phyloP scores from a whole-genome alignment of 2,888 invertebrate species.

The Hirtodrosophila cameraria region DNA sequence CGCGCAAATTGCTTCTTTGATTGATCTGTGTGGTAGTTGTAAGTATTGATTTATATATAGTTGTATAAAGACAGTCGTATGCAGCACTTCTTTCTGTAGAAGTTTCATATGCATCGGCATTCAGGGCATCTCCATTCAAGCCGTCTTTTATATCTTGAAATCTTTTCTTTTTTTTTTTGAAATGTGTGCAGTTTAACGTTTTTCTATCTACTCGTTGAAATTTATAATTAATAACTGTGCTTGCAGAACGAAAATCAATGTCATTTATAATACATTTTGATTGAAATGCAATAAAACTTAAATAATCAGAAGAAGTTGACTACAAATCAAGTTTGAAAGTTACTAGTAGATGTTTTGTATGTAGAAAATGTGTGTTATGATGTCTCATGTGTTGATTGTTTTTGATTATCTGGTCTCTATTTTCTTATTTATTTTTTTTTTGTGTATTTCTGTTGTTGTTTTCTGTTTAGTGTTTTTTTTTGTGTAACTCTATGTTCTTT shows the following conservation, averaged over 20 bases:
- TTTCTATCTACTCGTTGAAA: conserved; percentile 37
- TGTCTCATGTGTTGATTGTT: conserved; percentile 13
- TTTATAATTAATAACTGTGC: conserved; percentile 27
- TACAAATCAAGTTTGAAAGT: conserved; percentile 49
- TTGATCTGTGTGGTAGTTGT: too few relatives aligned
- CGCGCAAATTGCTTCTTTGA: conserved; percentile 23
- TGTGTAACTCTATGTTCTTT: conserved; percentile 33
- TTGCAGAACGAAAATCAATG: conserved; percentile 37
- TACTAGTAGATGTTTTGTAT: conserved; percentile 30
- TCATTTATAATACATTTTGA: conserved; percentile 19
- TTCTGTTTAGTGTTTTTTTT: conserved; percentile 4
- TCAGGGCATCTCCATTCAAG: conserved; percentile 10
- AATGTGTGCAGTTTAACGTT: conserved; percentile 39
- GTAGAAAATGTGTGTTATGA: conserved; percentile 34
- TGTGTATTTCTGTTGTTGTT: too few relatives aligned
- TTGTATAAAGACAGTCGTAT: conserved; percentile 15
- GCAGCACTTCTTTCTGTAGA: conserved; percentile 63
- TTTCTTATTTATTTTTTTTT: too few relatives aligned
- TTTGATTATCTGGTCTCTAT: conserved; percentile 12
- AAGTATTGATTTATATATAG: background rate
- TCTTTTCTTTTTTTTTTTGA: background rate
- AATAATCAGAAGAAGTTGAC: conserved; percentile 44
- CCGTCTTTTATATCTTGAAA: conserved; percentile 17
- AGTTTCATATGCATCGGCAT: conserved; percentile 55
- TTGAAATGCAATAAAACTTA: conserved; percentile 30